Percentiles rank a stretch among this genome's conserved stretches.
phyloP scores from a whole-genome alignment of 2,888 invertebrate genomes.

The Pecten maximus region DNA sequence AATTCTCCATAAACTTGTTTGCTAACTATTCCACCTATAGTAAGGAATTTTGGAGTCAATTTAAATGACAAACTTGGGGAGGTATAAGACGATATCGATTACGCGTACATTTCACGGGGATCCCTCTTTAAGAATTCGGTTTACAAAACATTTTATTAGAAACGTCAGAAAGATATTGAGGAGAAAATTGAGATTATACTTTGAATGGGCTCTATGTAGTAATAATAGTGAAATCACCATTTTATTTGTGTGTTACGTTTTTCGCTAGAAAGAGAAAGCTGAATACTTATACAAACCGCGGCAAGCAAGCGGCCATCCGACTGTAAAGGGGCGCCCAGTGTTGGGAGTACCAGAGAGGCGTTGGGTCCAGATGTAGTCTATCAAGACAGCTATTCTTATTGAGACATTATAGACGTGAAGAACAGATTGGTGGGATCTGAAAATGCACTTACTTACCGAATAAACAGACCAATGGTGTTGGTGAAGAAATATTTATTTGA shows the following conservation, averaged over 20 bases:
- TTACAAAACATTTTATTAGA: conserved; percentile 33
- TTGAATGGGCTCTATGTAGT: conserved; percentile 31
- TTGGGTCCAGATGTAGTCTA: neutral
- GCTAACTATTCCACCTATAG: conserved; percentile 24
- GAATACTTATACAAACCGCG: conserved; percentile 11
- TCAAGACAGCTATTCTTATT: neutral
- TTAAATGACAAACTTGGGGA: conserved; percentile 26
- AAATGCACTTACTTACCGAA: neutral
- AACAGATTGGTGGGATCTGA: neutral
- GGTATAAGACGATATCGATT: neutral
- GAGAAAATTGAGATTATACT: conserved; percentile 32
- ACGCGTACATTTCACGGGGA: conserved; percentile 30
- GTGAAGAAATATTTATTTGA: too few species aligned
- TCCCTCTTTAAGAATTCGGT: neutral
- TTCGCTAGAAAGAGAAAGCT: neutral
- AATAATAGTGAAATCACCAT: neutral
- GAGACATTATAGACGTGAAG: neutral
- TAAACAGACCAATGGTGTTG: too few species aligned
- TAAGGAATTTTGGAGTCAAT: conserved; percentile 32
- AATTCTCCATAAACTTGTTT: conserved; percentile 26
- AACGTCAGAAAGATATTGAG: conserved; percentile 26
- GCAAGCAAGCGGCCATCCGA: neutral
- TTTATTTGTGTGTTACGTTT: conserved; percentile 29
- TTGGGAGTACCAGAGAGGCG: neutral
- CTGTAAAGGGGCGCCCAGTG: neutral